Evolutionary conservation across 2,113 vertebrate species (phyloP), one percentile per base, ranked within the genome.

Genomic region (Onychostoma macrolepis): DNA sequence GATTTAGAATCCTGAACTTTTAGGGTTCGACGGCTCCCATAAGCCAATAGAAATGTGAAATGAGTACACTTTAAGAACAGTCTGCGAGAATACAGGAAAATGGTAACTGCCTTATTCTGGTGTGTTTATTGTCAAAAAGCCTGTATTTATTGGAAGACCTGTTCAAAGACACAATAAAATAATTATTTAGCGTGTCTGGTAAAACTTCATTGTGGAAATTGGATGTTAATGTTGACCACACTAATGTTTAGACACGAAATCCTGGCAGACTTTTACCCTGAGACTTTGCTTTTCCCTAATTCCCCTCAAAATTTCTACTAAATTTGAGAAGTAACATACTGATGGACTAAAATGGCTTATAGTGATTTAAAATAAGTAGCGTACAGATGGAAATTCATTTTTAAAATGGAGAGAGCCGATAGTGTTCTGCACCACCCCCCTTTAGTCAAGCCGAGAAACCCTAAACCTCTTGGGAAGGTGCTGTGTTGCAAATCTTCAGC

Each of bases 1-100:
- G 93, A 95, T 94, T 95, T 96, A 95, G 95, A 93, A 93, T 92
- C 92, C 84, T 95, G 92, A 94, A 94, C 95, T 94, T 96, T 95
- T 95, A 95, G 94, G 94, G 95, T 93, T 94, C 92, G 91, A 88
- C 86, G 84, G 87, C 81, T 85, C 85, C 71, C 63, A 53, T 83
- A 91, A 93, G 92, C 93, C 94, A 95, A 95, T 95, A 92, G 91
- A 89, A 93, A 89, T 90, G 89, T 92, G 87, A 87, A 93, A 82
- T 76, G 87, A 83, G 86, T 90, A 36, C 56, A 81, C 86, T 67
- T 74, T 74, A 75, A 88, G 89, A 87, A 80, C 53, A 78, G 83
- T 36, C 77, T 48, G 71, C 83, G 63, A 77, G 45, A 71, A 81
- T 77, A 84, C 26, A 58, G 13, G 43, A 41, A 63, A 90, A 91